Percentiles rank a stretch among this genome's conserved stretches.
Evolutionary conservation across 2,888 invertebrate species (phyloP).

Genomic region (Ligdia adustata): DNA sequence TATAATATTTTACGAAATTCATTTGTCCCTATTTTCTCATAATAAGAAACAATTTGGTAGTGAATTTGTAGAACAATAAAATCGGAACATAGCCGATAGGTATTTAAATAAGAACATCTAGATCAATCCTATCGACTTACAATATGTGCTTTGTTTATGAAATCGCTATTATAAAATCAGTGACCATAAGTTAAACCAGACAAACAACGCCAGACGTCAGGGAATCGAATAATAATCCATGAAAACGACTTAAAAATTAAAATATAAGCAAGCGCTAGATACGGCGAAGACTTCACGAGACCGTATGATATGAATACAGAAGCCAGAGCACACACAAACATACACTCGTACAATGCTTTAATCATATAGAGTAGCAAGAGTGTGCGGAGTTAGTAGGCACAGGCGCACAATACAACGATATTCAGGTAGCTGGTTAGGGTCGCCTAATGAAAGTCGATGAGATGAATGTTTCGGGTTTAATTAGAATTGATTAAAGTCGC

Average conservation of each 20-base stretch:
- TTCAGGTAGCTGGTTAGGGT: constrained; percentile 56
- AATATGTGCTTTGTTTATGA: constrained; percentile 5
- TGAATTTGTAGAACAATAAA: no score
- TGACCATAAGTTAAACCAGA: constrained; percentile 12
- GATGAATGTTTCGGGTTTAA: constrained; percentile 67
- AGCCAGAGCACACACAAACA: constrained; percentile 31
- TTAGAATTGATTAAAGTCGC: constrained; percentile 65
- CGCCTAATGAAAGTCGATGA: constrained; percentile 66
- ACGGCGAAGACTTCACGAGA: constrained; percentile 8
- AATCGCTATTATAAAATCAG: constrained; percentile 16
- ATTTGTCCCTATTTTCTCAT: no score
- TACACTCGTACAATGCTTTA: constrained; percentile 34
- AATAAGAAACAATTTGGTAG: no score
- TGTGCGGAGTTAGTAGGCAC: constrained; percentile 52
- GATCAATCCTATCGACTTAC: not conserved
- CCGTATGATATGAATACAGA: constrained; percentile 36
- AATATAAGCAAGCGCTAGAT: constrained; percentile 5
- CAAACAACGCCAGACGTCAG: constrained; percentile 12
- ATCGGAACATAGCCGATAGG: no score
- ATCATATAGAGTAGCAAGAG: constrained; percentile 35
- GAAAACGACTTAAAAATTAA: constrained; percentile 19
- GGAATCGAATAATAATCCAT: constrained; percentile 7
- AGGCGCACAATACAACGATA: constrained; percentile 47
- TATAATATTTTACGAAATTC: no score
- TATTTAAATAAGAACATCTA: not conserved